Base-by-base conservation (phyloP, 2,113 vertebrate genomes). In the Ptychochromis oligacanthus region DNA sequence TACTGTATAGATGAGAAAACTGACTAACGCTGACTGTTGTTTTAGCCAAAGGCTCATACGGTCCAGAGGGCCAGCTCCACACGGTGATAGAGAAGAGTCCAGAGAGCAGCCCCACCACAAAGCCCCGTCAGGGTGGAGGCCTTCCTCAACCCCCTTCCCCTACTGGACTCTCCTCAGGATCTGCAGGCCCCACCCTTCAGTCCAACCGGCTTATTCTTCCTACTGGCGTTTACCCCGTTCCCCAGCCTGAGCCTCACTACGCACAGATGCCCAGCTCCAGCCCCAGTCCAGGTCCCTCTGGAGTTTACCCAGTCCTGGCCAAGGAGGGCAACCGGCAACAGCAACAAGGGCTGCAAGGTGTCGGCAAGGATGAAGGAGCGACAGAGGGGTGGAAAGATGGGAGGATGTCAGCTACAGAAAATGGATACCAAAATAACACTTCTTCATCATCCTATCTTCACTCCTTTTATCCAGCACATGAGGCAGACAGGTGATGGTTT, bases 11-110 rank as follows among this genome's bases (percentile, higher is more conserved):
- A 46, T n/a, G 18, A 74, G 65, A 55, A 28, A 62, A 57, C 34
- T 38, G 52, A 58, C 12, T 7, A 43, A 55, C 28, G 6, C 12
- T 59, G 15, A 5, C 40, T 87, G 26, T 83, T 15, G 8, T 79
- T 93, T n/a, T 75, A 94, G 94, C 77, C 1, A 96, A 96, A 91
- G 88, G 93, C n/a, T 91, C 88, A 0, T 96, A 93, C 22, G 64
- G 91, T 4, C n/a, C 91, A 1, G 98, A 99, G 78, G 97, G 97
- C 14, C 97, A 97, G 61, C 96, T 99, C 85, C 97, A 99, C 89
- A 97, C 98, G 0, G 96, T 98, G 76, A 90, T 97, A 38, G 98
- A 99, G 93, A 98, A 97, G 92, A 99, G 98, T 88, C 98, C 98
- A 0, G 98, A 99, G 87, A 97, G 94, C 91, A 99, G 98, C 88